These are phyloP conservation scores for Stomorhina lunata DNA, from an alignment of 2,888 invertebrate species.

Conservation along the genomic window DNA sequence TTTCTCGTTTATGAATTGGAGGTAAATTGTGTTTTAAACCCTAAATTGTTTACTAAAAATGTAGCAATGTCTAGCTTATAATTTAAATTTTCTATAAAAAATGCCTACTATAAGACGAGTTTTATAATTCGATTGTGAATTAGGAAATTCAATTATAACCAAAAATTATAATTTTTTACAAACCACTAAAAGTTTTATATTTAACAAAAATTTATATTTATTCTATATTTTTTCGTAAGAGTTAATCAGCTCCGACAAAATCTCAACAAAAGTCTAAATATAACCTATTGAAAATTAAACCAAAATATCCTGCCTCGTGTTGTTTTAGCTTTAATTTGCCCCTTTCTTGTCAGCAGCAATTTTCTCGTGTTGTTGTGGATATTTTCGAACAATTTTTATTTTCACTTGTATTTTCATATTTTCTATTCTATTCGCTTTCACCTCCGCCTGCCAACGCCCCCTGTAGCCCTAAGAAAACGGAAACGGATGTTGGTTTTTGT, in stretches of 20 bases:
- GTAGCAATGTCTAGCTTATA: too few relatives aligned
- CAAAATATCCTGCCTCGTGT: conserved; percentile 38
- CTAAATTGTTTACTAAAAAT: too few relatives aligned
- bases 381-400: conserved; percentile 7
- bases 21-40: too few relatives aligned
- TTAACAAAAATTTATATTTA: too few relatives aligned
- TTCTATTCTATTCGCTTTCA: conserved; percentile 1
- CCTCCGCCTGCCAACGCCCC: conserved; percentile 24
- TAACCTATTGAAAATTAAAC: conserved; percentile 43
- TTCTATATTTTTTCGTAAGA: too few relatives aligned
- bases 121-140: too few relatives aligned
- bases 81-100: too few relatives aligned
- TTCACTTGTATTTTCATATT: conserved; percentile 21
- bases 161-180: too few relatives aligned
- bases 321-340: background rate
- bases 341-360: background rate
- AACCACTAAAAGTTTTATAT: too few relatives aligned
- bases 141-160: too few relatives aligned
- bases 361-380: background rate
- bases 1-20: too few relatives aligned
- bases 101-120: too few relatives aligned
- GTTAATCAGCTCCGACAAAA: background rate
- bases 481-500: conserved; percentile 63
- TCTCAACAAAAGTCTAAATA: conserved; percentile 8
- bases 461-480: conserved; percentile 58